phyloP scores from a whole-genome alignment of 2,888 invertebrate genomes.

The Nipponacmea schrenckii region DNA sequence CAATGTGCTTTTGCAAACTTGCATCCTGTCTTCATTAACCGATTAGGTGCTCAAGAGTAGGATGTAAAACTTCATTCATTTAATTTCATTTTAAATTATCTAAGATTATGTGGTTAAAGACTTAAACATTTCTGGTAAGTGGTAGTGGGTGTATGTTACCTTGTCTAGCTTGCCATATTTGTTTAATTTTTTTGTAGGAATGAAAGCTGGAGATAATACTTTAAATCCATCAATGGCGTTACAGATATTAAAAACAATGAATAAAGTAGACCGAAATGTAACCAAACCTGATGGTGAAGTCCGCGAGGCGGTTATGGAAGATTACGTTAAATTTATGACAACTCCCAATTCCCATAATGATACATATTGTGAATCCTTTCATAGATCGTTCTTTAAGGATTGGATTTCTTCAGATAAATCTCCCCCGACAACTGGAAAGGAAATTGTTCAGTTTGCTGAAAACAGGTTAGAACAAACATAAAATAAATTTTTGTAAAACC shows the following conservation, averaged over 20 bases:
- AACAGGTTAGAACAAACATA: conserved; percentile 40
- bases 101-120: too few relatives aligned
- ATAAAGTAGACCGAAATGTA: conserved; percentile 44
- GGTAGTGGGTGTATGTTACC: too few relatives aligned
- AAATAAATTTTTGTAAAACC: not conserved
- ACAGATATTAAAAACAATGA: conserved; percentile 48
- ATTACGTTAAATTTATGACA: conserved; percentile 61
- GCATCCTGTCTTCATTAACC: too few relatives aligned
- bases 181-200: conserved; percentile 45
- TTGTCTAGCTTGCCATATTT: too few relatives aligned
- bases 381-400: conserved; percentile 57
- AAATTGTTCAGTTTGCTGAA: conserved; percentile 48
- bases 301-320: conserved; percentile 48
- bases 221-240: conserved; percentile 53
- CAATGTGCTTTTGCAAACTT: too few relatives aligned
- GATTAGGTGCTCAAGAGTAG: too few relatives aligned
- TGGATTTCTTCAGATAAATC: conserved; percentile 39
- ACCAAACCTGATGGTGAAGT: conserved; percentile 38
- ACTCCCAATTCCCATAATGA: conserved; percentile 58
- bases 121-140: too few relatives aligned
- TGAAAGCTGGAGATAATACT: conserved; percentile 61
- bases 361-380: conserved; percentile 61
- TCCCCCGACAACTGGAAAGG: conserved; percentile 37
- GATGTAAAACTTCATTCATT: too few relatives aligned
- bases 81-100: too few relatives aligned